phyloP scores from a whole-genome alignment of 2,797 vertebrate species.

The Hybognathus amarus region DNA sequence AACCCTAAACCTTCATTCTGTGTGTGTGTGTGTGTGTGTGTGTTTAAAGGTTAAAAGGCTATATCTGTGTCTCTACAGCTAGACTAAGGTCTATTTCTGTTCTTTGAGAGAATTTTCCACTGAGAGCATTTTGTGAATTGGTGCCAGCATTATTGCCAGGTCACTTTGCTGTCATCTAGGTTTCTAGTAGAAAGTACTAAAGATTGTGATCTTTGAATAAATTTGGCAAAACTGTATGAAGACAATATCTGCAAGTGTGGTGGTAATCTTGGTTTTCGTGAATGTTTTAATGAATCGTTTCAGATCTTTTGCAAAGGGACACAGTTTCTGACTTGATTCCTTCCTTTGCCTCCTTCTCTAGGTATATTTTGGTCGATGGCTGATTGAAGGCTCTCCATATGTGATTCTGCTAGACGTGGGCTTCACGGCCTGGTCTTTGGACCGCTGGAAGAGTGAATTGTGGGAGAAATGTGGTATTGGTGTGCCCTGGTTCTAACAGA shows the following conservation, averaged over 20 bases:
- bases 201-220: background rate
- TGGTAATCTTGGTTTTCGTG: background rate
- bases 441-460: conserved; percentile 91
- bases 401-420: conserved; percentile 91
- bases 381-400: conserved; percentile 91
- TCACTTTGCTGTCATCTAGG: background rate
- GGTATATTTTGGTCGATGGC: conserved; percentile 93
- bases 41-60: conserved; percentile 78
- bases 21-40: background rate
- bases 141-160: background rate
- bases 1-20: conserved; percentile 55
- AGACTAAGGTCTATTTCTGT: conserved; percentile 58
- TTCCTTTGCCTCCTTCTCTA: conserved; percentile 59
- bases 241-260: background rate
- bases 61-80: conserved; percentile 69
- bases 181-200: background rate
- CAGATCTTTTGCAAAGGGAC: background rate
- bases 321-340: background rate
- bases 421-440: conserved; percentile 90
- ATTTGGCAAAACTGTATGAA: background rate
- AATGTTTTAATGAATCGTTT: background rate
- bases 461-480: conserved; percentile 89
- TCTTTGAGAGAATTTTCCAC: conserved; percentile 28
- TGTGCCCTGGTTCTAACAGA: conserved; percentile 91
- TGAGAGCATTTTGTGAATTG: background rate